Conservation (phyloP, 2,797 vertebrate genomes). For the Mus spretus region DNA sequence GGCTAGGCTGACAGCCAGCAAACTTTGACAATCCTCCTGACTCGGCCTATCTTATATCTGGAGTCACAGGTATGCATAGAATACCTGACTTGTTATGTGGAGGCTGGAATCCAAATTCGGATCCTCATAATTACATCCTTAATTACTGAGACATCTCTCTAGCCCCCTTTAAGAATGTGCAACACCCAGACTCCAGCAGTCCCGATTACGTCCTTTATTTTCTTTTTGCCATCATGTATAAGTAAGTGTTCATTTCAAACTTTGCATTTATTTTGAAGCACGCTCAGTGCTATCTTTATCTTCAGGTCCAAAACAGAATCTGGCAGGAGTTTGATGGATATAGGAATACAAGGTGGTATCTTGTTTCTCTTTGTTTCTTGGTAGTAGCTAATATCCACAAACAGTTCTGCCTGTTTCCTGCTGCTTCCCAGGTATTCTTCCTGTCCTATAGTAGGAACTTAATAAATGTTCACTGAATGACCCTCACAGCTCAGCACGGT, state of each 20-base stretch:
- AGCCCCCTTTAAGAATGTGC: not conserved
- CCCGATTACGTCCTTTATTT: not conserved
- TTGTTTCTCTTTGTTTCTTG: not conserved
- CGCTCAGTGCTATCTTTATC: not conserved
- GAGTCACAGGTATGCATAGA: not conserved
- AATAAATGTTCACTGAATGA: not conserved
- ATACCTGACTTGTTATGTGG: not conserved
- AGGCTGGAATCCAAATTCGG: not conserved
- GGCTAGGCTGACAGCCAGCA: not conserved
- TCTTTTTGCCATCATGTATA: not conserved
- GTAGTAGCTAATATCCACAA: not conserved
- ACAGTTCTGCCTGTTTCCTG: not conserved
- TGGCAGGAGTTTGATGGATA: not conserved
- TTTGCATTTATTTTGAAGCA: not conserved
- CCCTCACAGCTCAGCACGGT: not conserved
- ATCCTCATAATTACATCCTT: not conserved
- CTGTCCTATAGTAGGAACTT: not conserved
- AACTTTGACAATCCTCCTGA: not conserved
- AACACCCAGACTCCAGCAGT: too few species aligned
- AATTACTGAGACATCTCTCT: not conserved
- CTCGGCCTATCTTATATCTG: not conserved
- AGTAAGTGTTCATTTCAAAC: not conserved
- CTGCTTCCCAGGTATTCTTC: not conserved
- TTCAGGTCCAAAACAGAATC: not conserved
- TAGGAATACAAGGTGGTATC: not conserved